Base-by-base conservation (phyloP, 2,888 invertebrate species). In the Amiota minor region DNA sequence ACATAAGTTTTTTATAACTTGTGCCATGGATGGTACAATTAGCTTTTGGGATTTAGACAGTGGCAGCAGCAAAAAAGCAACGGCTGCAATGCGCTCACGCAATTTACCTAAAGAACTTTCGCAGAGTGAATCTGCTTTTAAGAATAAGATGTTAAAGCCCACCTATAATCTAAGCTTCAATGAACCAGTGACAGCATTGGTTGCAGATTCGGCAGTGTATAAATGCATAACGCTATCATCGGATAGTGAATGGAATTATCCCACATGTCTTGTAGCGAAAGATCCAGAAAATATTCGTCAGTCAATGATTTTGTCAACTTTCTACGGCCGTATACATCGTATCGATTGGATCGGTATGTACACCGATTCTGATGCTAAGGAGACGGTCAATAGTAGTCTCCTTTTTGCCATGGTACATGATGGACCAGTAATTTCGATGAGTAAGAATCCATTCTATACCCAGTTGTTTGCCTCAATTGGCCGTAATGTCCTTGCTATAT, bases 401-500 rank as follows among this genome's bases (percentile, higher is more conserved):
- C 80, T 81, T 74, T 91, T 90, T 76, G 91, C 91, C 64, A 90
- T 89, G 72, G 91, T 93, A 72, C 95, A 96, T 82, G 95, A 95
- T 82, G 95, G 95, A 0, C 93, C 94, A 0, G 88, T 96, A 61
- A 90, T 92, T 0, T 89, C 91, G 20, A 88, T 92, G 3, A 89
- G 91, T 56, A 91, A 92, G 85, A 95, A 95, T 80, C 93, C 92
- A 0, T 92, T 92, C 76, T 90, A 93, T 73, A 89, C 90, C 46
- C 90, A 93, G 74, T 83, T 95, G 9, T 90, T 94, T 50, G 89
- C 94, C 9, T 94, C 95, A 3, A 92, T 95, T 9, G 96, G 96
- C 0, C 94, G 95, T 9, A 93, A 92, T 88, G 91, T 93, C 72
- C 93, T 95, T 85, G 93, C 94, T 0, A 88, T 96, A 72, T 96